Evolutionary conservation across 2,888 invertebrate species (phyloP).

Genomic region (Agrotis clavis): DNA sequence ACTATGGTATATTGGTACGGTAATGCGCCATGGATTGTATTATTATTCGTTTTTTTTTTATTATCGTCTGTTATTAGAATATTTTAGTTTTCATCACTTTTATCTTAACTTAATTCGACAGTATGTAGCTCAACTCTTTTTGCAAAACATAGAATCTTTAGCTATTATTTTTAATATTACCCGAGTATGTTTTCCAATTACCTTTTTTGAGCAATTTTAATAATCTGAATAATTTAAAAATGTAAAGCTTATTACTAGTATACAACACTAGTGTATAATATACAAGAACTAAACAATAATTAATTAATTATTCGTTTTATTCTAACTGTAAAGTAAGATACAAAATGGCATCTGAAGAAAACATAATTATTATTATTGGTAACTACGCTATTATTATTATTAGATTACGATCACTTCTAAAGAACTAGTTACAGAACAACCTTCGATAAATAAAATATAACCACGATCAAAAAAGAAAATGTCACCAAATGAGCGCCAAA

Average conservation of each 20-base stretch:
- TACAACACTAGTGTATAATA: too few relatives aligned
- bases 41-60: too few relatives aligned
- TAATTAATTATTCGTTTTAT: conserved; percentile 1
- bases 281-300: background rate
- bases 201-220: conserved; percentile 7
- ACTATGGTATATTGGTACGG: too few relatives aligned
- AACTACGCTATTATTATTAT: conserved; percentile 47
- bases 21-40: too few relatives aligned
- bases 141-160: conserved; percentile 1
- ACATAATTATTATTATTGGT: conserved; percentile 47
- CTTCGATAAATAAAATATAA: too few relatives aligned
- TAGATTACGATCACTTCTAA: background rate
- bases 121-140: background rate
- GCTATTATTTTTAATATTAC: background rate
- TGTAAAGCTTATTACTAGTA: too few relatives aligned
- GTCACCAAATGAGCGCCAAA: too few relatives aligned
- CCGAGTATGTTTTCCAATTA: background rate
- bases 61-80: background rate
- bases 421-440: too few relatives aligned
- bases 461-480: too few relatives aligned
- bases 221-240: conserved; percentile 2
- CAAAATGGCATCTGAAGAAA: conserved; percentile 52
- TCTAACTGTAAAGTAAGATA: conserved; percentile 14
- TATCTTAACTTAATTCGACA: background rate
- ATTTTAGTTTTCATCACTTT: background rate